phyloP scores from a whole-genome alignment of 2,113 vertebrate species.

The Uropsilus gracilis region DNA sequence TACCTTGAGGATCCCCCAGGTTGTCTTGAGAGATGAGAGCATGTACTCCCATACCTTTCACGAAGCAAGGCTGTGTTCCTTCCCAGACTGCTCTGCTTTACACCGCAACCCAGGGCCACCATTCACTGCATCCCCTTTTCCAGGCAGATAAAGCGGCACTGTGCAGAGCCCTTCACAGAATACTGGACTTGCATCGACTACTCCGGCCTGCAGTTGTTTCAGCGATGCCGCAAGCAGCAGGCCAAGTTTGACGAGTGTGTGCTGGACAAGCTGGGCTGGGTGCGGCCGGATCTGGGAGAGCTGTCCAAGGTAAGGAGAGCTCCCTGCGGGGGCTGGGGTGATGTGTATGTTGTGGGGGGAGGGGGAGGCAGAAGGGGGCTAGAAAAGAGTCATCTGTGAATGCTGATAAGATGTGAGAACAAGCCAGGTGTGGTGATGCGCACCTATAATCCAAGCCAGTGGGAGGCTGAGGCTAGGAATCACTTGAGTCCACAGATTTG shows the following conservation, averaged over 20 bases:
- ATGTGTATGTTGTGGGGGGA: too few species aligned
- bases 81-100: neutral
- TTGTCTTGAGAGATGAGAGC: neutral
- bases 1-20: neutral
- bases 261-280: conserved; percentile 96
- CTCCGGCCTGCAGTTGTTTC: conserved; percentile 86
- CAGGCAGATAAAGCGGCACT: conserved; percentile 94
- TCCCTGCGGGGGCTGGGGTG: neutral
- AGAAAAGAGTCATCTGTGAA: neutral
- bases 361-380: neutral
- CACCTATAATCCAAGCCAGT: too few species aligned
- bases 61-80: neutral
- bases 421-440: too few species aligned
- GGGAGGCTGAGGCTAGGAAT: too few species aligned
- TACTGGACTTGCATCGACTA: conserved; percentile 98
- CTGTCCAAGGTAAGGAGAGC: conserved; percentile 95
- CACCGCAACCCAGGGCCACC: neutral
- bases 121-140: neutral
- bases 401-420: neutral
- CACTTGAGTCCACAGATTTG: too few species aligned
- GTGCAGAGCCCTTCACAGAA: conserved; percentile 95
- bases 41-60: neutral
- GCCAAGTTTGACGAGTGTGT: conserved; percentile 94
- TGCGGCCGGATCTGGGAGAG: conserved; percentile 93
- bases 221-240: conserved; percentile 93